phyloP scores from a whole-genome alignment of 2,113 vertebrate species.

The Python bivittatus region DNA sequence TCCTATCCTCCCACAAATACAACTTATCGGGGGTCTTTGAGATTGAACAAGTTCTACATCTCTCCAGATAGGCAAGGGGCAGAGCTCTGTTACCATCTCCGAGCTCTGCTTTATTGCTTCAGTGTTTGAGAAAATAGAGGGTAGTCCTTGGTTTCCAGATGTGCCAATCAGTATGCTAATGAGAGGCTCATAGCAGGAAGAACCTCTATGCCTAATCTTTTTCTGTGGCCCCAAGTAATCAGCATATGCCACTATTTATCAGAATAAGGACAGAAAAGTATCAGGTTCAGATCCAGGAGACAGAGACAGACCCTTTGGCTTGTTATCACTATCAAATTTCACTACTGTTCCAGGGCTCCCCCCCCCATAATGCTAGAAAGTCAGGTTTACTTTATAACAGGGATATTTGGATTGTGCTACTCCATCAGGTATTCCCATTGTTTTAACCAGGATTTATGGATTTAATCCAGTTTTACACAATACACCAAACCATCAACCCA shows the following conservation, averaged over 20 bases:
- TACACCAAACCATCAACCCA: background rate
- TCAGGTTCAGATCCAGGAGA: background rate
- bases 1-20: background rate
- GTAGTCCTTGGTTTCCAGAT: background rate
- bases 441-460: background rate
- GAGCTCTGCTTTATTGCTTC: background rate
- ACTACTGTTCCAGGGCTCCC: too few species aligned
- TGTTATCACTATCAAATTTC: background rate
- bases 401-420: background rate
- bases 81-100: background rate
- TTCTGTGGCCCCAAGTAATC: background rate
- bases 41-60: background rate
- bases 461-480: background rate
- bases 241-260: too few species aligned
- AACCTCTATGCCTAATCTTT: too few species aligned
- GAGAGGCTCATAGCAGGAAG: background rate
- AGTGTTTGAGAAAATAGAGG: background rate
- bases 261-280: too few species aligned
- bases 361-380: background rate
- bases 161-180: background rate
- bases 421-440: background rate
- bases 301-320: background rate
- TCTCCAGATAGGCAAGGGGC: background rate
- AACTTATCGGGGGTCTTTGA: background rate
- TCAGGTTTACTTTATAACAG: background rate